Conservation (phyloP, 2,888 invertebrate genomes). For the Dugesia japonica region DNA sequence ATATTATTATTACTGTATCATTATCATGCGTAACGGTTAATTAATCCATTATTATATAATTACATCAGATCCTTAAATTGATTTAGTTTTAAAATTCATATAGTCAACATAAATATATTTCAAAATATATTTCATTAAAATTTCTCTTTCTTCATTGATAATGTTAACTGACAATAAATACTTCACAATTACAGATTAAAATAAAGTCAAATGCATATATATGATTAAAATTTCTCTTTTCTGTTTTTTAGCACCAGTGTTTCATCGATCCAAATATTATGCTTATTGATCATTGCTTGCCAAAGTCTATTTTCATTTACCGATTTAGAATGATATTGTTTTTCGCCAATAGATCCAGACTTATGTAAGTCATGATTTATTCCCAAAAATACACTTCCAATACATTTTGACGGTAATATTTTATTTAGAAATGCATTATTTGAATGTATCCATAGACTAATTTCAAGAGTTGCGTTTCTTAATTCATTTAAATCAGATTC, state of each 20-base stretch:
- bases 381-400: not conserved
- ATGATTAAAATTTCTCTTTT: not conserved
- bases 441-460: constrained; percentile 1
- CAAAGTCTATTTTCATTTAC: constrained; percentile 1
- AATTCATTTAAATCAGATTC: not conserved
- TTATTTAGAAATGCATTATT: constrained; percentile 4
- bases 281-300: constrained; percentile 4
- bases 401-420: not conserved
- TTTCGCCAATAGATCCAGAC: not conserved
- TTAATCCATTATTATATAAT: too few relatives aligned
- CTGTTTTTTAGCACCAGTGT: constrained; percentile 14
- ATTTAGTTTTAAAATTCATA: too few relatives aligned
- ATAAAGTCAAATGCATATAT: constrained; percentile 2
- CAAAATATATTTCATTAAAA: not conserved
- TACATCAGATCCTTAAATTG: too few relatives aligned
- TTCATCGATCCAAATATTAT: constrained; percentile 7
- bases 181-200: not conserved
- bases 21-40: too few relatives aligned
- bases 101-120: too few relatives aligned
- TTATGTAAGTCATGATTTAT: not conserved
- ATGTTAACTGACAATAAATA: not conserved
- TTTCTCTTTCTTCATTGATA: constrained; percentile 5
- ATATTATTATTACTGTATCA: too few relatives aligned
- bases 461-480: not conserved
- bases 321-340: constrained; percentile 14